Conservation (phyloP, 1,140 invertebrate species). For the Drosophila bocki region DNA sequence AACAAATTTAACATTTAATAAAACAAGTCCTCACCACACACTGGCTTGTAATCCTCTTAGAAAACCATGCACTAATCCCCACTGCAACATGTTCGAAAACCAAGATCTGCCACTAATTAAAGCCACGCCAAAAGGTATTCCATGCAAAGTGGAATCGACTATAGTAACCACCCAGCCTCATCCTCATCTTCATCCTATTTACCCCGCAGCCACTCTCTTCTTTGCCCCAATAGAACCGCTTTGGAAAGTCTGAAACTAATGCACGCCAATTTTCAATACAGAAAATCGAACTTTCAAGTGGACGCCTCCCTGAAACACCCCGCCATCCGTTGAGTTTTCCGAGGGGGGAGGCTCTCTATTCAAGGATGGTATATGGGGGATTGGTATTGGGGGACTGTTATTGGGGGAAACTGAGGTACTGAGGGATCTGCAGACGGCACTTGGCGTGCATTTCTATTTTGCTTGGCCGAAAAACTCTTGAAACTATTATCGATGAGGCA, state of each 20-base stretch:
- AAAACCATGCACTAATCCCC: background rate
- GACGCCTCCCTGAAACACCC: conserved; percentile 40
- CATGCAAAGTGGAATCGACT: conserved; percentile 4
- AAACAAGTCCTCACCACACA: background rate
- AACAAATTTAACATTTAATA: background rate
- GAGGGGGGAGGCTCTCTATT: conserved; percentile 15
- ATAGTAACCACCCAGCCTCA: background rate
- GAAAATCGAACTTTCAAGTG: conserved; percentile 80
- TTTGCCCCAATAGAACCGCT: conserved; percentile 3
- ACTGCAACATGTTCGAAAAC: background rate
- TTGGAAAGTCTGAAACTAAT: conserved; percentile 54
- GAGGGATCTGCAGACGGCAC: conserved; percentile 50
- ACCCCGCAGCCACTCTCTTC: background rate
- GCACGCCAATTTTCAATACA: conserved; percentile 78
- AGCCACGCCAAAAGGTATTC: conserved; percentile 25
- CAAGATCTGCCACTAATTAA: conserved; percentile 37
- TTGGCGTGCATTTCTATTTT: conserved; percentile 66
- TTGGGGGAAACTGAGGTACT: conserved; percentile 5
- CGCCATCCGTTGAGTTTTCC: conserved; percentile 22
- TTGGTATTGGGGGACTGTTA: background rate
- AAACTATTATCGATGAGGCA: conserved; percentile 75
- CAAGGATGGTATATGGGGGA: conserved; percentile 8
- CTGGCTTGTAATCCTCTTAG: background rate
- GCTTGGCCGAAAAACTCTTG: conserved; percentile 72
- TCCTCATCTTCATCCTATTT: background rate